These are phyloP conservation scores for Polyommatus icarus DNA, from an alignment of 2,888 invertebrate species.

Conservation along the genomic window DNA sequence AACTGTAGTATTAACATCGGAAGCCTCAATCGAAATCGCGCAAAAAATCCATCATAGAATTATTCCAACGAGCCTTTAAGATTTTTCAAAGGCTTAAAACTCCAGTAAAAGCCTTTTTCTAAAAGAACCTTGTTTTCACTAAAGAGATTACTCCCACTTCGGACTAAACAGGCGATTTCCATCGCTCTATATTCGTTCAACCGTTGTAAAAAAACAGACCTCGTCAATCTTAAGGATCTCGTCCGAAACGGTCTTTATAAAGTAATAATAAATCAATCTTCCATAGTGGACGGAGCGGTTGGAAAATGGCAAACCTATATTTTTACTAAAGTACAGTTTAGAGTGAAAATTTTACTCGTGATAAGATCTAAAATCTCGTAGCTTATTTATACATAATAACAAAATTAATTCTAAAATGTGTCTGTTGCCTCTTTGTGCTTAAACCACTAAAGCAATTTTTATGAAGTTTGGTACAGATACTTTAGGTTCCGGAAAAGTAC, in stretches of 20 bases:
- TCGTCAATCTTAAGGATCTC: conserved; percentile 34
- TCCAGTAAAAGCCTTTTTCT: conserved; percentile 17
- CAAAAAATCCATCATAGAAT: conserved; percentile 6
- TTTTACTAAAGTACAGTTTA: conserved; percentile 38
- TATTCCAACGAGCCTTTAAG: conserved; percentile 13
- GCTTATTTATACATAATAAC: neutral
- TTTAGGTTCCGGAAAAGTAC: too few species aligned
- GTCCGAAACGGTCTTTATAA: conserved; percentile 39
- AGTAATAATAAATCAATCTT: conserved; percentile 47
- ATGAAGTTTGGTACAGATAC: too few species aligned
- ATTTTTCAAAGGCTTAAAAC: conserved; percentile 22
- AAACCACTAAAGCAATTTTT: too few species aligned
- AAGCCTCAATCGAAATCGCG: neutral
- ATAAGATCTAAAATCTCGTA: neutral
- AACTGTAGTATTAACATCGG: neutral
- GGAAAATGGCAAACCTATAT: conserved; percentile 50
- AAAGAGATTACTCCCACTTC: conserved; percentile 23
- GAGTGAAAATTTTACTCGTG: neutral
- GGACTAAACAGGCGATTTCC: conserved; percentile 19
- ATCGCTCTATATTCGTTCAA: conserved; percentile 13
- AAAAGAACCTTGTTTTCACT: conserved; percentile 7
- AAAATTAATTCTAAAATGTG: neutral
- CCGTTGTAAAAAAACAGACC: conserved; percentile 32
- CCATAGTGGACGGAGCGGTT: conserved; percentile 38
- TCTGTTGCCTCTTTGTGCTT: neutral